Percentiles rank a stretch among this genome's conserved stretches.
Conservation (phyloP, 2,888 invertebrate species). For the Mystacides longicornis region DNA sequence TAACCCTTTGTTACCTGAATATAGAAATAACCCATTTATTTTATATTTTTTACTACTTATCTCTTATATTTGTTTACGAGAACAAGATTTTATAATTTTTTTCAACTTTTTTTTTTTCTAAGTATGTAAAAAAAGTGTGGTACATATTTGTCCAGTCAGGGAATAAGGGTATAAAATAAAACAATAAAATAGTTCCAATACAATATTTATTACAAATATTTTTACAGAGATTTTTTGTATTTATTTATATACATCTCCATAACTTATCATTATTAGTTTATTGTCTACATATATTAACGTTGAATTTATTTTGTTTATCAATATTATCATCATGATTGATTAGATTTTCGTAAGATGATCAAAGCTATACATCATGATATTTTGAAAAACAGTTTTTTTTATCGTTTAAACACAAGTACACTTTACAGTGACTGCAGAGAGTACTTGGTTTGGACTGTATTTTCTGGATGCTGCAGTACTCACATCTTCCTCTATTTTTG, state of each 20-base stretch:
- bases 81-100: too few species aligned
- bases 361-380: background rate
- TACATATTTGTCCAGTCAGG: too few species aligned
- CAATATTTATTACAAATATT: background rate
- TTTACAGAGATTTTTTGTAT: background rate
- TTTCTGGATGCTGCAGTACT: slow-evolving; percentile 6
- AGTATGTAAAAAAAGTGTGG: too few species aligned
- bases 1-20: too few species aligned
- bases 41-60: too few species aligned
- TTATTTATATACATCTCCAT: background rate
- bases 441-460: slow-evolving; percentile 4
- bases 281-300: background rate
- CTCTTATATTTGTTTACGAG: too few species aligned
- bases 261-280: background rate
- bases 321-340: background rate
- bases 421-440: slow-evolving; percentile 5
- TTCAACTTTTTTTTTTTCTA: too few species aligned
- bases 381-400: slow-evolving; percentile 11
- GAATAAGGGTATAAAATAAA: background rate
- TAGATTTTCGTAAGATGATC: background rate
- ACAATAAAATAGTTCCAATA: background rate
- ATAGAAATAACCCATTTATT: too few species aligned
- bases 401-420: slow-evolving; percentile 2
- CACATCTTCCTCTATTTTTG: slow-evolving; percentile 11
- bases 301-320: background rate